phyloP scores from a whole-genome alignment of 2,888 invertebrate genomes.

The Agrotis clavis region DNA sequence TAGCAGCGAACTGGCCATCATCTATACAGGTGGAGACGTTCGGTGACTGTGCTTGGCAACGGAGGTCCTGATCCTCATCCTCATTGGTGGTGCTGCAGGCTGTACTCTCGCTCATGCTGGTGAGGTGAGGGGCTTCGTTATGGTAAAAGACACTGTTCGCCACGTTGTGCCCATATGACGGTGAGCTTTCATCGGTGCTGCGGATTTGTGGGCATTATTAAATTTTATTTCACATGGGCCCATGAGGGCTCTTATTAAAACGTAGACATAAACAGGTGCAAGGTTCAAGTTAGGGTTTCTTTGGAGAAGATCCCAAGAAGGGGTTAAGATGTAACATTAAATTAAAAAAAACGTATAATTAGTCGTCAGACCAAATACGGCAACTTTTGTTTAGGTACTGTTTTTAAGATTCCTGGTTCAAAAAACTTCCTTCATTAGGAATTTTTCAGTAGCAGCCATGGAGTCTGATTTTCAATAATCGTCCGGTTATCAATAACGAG shows the following conservation, averaged over 20 bases:
- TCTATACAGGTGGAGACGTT: constrained; percentile 72
- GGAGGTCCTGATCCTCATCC: constrained; percentile 72
- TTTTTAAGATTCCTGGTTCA: no score
- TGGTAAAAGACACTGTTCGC: constrained; percentile 53
- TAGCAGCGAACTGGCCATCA: constrained; percentile 80
- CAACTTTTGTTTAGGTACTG: no score
- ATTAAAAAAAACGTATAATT: no score
- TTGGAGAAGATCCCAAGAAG: no score
- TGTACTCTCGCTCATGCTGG: constrained; percentile 79
- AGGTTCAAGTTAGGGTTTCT: no score
- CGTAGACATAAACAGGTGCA: no score
- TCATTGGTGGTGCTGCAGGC: constrained; percentile 76
- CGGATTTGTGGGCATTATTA: constrained; percentile 16
- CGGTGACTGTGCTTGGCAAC: constrained; percentile 34
- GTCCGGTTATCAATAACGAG: no score
- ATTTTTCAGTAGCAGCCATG: no score
- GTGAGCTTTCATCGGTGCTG: constrained; percentile 27
- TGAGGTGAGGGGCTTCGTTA: constrained; percentile 51
- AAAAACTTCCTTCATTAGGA: no score
- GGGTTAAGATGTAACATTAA: no score
- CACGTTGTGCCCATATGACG: constrained; percentile 10
- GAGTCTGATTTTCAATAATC: no score
- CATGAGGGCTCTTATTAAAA: neutral
- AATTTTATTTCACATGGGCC: neutral
- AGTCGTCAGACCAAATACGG: no score